These are phyloP conservation scores for Cathartes aura DNA, from an alignment of 2,113 vertebrate genomes.

Conservation along the genomic window DNA sequence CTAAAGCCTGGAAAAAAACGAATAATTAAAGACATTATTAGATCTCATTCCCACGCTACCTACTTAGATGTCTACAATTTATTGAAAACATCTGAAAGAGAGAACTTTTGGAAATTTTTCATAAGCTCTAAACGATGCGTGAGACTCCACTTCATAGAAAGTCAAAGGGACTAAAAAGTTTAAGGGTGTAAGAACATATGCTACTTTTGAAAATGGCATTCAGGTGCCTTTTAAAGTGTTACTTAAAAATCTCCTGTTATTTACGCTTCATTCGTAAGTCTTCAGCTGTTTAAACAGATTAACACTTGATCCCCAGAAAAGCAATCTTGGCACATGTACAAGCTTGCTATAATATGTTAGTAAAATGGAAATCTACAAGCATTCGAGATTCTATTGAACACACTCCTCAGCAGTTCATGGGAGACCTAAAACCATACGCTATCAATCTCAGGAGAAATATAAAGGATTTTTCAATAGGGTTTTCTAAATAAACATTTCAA, in stretches of 20 bases:
- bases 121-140: fast-evolving
- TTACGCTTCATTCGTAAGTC: background rate
- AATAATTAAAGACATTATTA: background rate
- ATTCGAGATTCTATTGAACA: background rate
- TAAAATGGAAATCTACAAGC: background rate
- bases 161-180: background rate
- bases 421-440: background rate
- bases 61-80: background rate
- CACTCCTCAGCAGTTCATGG: background rate
- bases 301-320: constrained; percentile 3
- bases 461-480: background rate
- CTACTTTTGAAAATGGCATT: background rate
- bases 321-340: background rate
- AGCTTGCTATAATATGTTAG: background rate
- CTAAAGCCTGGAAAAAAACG: constrained; percentile 81
- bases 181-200: background rate
- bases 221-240: background rate
- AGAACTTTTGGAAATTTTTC: background rate
- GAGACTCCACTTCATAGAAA: background rate
- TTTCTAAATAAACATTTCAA: background rate
- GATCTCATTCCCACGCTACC: background rate
- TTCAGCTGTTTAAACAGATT: constrained; percentile 34
- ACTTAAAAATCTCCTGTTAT: background rate
- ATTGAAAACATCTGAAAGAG: background rate
- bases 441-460: background rate